Conservation (phyloP, 2,113 vertebrate species). For the Naja naja region DNA sequence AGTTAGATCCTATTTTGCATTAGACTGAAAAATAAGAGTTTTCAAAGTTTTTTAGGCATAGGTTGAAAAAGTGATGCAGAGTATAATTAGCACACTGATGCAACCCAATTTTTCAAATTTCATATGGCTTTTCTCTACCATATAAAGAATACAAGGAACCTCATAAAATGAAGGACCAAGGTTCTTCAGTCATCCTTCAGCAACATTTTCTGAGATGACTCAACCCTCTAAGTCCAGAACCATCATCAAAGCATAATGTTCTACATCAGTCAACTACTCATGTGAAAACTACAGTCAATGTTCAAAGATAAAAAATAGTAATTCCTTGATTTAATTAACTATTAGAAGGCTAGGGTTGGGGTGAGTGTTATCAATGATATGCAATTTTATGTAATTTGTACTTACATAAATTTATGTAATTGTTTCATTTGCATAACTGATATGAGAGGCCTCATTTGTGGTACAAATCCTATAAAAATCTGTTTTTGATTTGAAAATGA, state of each 20-base stretch:
- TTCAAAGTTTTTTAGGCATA: neutral
- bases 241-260: neutral
- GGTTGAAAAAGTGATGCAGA: neutral
- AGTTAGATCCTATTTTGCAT: neutral
- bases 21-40: neutral
- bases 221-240: neutral
- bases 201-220: neutral
- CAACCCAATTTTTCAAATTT: neutral
- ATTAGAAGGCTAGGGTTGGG: neutral
- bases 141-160: neutral
- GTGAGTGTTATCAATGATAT: neutral
- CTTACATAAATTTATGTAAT: neutral
- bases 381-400: neutral
- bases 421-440: neutral
- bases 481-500: neutral
- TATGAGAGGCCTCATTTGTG: neutral
- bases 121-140: neutral
- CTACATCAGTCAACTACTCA: neutral
- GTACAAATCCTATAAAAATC: neutral
- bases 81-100: neutral
- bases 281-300: neutral
- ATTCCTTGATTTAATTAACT: neutral
- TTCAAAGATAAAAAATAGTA: neutral
- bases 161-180: neutral
- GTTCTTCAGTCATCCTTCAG: neutral